phyloP scores from a whole-genome alignment of 2,113 vertebrate species.

The Neopipo cinnamomea region DNA sequence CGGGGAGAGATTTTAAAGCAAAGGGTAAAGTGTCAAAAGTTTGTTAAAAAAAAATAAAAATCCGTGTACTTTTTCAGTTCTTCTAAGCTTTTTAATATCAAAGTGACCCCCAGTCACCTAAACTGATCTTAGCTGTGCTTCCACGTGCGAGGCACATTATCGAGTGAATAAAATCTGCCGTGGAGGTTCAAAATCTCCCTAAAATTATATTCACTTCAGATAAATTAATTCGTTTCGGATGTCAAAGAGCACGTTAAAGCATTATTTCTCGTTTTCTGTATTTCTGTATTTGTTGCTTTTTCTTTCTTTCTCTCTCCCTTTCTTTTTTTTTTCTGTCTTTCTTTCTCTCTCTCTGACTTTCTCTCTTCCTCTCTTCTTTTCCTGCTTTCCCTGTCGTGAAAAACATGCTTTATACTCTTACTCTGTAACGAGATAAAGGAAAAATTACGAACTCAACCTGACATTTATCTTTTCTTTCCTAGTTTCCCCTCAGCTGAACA shows the following conservation, averaged over 20 bases:
- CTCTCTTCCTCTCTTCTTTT: neutral
- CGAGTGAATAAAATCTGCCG: neutral
- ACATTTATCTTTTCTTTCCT: neutral
- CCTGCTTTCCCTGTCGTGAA: neutral
- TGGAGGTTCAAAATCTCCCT: neutral
- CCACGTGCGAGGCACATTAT: neutral
- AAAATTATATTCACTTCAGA: neutral
- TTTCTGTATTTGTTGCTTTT: neutral
- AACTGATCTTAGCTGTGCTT: neutral
- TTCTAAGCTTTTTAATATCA: neutral
- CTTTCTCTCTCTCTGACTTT: too few relatives aligned
- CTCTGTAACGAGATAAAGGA: neutral
- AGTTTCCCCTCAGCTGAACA: neutral
- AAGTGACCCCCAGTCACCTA: too few relatives aligned
- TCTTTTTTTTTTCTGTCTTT: neutral
- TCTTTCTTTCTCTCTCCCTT: neutral
- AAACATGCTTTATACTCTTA: neutral
- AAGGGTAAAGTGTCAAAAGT: neutral
- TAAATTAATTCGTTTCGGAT: neutral
- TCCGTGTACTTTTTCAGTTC: neutral
- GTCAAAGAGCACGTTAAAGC: neutral
- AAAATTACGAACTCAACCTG: neutral
- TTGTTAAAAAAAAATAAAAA: neutral
- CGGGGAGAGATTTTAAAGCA: neutral
- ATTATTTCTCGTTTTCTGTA: neutral